phyloP scores from a whole-genome alignment of 2,797 vertebrate species.

The Argentina silus region DNA sequence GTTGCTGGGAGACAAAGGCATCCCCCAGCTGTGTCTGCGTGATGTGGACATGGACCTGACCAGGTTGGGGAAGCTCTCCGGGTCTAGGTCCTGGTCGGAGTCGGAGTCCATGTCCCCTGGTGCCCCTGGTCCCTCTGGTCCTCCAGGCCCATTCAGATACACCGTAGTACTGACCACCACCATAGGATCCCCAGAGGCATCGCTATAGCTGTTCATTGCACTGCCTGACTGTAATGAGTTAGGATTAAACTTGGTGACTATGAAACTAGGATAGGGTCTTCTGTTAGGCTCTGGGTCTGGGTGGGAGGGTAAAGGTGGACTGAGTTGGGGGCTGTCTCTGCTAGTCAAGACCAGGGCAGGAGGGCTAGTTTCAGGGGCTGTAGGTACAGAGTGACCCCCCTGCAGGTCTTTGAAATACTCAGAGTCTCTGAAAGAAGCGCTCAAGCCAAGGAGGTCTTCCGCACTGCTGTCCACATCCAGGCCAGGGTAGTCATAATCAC shows the following conservation, averaged over 20 bases:
- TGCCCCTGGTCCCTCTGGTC: background rate
- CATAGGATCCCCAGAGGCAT: slow-evolving; percentile 21
- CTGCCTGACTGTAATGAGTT: slow-evolving; percentile 31
- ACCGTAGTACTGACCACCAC: slow-evolving; percentile 49
- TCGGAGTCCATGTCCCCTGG: slow-evolving; percentile 52
- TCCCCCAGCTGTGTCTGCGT: slow-evolving; percentile 88
- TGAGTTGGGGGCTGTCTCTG: background rate
- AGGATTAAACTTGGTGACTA: slow-evolving; percentile 54
- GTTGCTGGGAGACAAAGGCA: slow-evolving; percentile 80
- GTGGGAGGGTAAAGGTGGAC: background rate
- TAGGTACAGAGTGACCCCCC: slow-evolving; percentile 30
- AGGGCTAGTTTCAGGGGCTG: slow-evolving; percentile 15
- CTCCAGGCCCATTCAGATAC: slow-evolving; percentile 28
- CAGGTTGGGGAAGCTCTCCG: slow-evolving; percentile 77
- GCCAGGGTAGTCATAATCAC: slow-evolving; percentile 73
- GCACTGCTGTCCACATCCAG: slow-evolving; percentile 72
- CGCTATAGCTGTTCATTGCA: slow-evolving; percentile 34
- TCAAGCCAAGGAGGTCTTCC: slow-evolving; percentile 82
- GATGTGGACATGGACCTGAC: slow-evolving; percentile 83
- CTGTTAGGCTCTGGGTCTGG: slow-evolving; percentile 13
- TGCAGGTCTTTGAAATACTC: slow-evolving; percentile 87
- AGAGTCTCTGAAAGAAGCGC: slow-evolving; percentile 79
- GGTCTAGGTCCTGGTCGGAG: slow-evolving; percentile 34
- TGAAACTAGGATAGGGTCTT: slow-evolving; percentile 37
- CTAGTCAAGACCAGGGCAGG: background rate